Evolutionary conservation across 92 coral and sea anemone species (phyloP).

Genomic region (Palythoa grandis): DNA sequence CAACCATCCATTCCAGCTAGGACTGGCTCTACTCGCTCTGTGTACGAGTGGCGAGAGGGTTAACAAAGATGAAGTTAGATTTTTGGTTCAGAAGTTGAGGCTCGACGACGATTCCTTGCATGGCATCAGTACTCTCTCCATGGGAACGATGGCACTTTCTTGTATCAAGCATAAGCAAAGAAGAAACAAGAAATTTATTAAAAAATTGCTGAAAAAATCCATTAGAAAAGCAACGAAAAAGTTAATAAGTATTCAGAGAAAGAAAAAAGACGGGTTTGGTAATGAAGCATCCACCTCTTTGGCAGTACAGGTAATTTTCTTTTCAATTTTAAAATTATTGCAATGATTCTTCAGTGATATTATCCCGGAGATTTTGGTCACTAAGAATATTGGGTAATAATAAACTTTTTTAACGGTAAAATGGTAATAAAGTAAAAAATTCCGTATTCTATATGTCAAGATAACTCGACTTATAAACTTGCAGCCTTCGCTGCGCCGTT

Average conservation of each 20-base stretch:
- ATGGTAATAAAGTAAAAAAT: too few relatives aligned
- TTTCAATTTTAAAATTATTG: neutral
- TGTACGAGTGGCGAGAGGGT: slow-evolving; percentile 62
- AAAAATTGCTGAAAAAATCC: neutral
- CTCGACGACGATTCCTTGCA: slow-evolving; percentile 11
- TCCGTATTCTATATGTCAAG: too few relatives aligned
- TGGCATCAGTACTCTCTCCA: slow-evolving; percentile 63
- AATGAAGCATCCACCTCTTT: slow-evolving; percentile 69
- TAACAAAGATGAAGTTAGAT: neutral
- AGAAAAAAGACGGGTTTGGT: slow-evolving; percentile 61
- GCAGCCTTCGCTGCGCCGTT: too few relatives aligned
- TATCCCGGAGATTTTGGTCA: too few relatives aligned
- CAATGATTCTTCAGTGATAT: too few relatives aligned
- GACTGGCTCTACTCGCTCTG: slow-evolving; percentile 73
- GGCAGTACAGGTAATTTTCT: slow-evolving; percentile 49
- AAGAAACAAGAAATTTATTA: neutral
- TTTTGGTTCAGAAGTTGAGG: slow-evolving; percentile 17
- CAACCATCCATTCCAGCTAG: slow-evolving; percentile 72
- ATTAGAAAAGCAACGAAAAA: slow-evolving; percentile 7
- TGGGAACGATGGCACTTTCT: slow-evolving; percentile 71
- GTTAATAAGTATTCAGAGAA: slow-evolving; percentile 48
- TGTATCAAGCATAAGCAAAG: slow-evolving; percentile 44
- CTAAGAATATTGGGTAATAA: too few relatives aligned
- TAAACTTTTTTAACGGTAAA: too few relatives aligned
- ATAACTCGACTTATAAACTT: too few relatives aligned